A percentile compares a stretch with the other conserved stretches of the same genome.
These are phyloP conservation scores for Coccyzus lansbergi DNA, from an alignment of 2,797 vertebrate species.

Conservation along the genomic window DNA sequence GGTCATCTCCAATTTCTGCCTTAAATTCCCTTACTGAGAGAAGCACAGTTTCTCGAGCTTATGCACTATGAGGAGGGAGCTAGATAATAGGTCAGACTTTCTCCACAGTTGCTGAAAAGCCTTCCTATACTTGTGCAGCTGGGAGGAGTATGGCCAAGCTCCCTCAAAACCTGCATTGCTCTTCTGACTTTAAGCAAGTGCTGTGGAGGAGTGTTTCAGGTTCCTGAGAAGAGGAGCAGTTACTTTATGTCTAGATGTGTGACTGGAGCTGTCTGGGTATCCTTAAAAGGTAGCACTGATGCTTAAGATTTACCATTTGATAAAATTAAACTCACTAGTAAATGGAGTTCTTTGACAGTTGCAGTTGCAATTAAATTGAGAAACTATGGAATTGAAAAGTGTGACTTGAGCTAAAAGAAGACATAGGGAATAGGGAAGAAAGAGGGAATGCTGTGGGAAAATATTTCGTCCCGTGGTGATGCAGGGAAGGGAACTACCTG, in stretches of 20 bases:
- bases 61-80: background rate
- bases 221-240: background rate
- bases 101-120: background rate
- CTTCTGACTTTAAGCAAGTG: background rate
- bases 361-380: background rate
- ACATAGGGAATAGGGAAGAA: background rate
- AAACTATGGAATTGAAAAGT: background rate
- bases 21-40: background rate
- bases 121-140: fast-evolving
- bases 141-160: background rate
- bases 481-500: background rate
- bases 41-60: background rate
- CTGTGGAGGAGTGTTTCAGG: background rate
- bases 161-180: background rate
- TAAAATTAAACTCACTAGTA: background rate
- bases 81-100: background rate
- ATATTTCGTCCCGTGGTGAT: background rate
- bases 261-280: background rate
- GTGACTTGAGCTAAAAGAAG: background rate
- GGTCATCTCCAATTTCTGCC: background rate
- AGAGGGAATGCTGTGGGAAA: background rate
- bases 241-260: background rate
- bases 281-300: background rate
- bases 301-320: background rate
- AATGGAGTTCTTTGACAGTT: background rate